Evolutionary conservation across 2,888 invertebrate genomes (phyloP), one percentile per base, ranked within the genome.

Genomic region (Vesta saturnalis): DNA sequence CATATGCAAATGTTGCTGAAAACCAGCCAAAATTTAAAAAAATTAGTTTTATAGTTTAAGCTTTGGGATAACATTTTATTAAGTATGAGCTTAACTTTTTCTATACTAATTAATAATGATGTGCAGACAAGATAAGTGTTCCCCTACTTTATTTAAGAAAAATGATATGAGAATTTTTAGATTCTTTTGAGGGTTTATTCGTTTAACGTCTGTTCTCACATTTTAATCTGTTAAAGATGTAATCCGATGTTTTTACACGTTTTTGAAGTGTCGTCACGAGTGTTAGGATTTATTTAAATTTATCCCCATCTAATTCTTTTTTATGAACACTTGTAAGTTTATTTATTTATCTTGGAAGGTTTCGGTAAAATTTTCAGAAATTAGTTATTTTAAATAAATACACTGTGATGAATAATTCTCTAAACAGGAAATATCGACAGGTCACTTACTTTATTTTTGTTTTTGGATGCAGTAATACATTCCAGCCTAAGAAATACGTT

Each of bases 121-220:
- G 60, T 60, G 65, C 21, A 23, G 65, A 65, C 65, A 60, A 60
- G 65, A 60, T 65, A 65, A 65, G 65, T 54, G 60, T 54, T 60
- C 21, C 54, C 60, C 47, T 8, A 39, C 8, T 10, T 39, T 52
- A 52, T 60, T 23, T 43, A 39, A 43, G 64, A 19, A 49, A 60
- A 64, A 15, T 65, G 65, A 65, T 60, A 60, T 65, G 65, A 21
- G 65, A 65, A 65, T 43, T 19, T 60, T 18, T 55, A 15, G 15
- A 60, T 12, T 39, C 6, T 21, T 18, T 30, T 30, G 10, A 10
- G 18, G 54, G 3, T 18, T 3, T 54, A n/a, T 21, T 14, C 10
- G 62, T 56, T 55, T 21, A 62, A 62, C 39, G 62, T 30, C 58
- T 49, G 64, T 64, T 55, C 60, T 60, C 65, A 60, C 60, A 59